phyloP scores from a whole-genome alignment of 2,888 invertebrate genomes.

The Drosophila maculinotata region DNA sequence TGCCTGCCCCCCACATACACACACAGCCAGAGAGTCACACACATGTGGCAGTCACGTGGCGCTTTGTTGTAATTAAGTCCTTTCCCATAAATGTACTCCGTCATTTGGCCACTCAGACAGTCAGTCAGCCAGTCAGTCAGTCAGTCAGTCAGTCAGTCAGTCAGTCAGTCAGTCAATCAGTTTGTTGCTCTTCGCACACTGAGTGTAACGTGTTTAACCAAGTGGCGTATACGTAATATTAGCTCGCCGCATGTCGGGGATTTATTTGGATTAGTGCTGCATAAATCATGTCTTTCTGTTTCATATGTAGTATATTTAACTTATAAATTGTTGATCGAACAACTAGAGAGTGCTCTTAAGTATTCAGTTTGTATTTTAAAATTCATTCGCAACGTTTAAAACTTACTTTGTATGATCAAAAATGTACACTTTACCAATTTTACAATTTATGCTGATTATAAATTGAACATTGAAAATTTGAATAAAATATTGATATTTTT shows the following conservation, averaged over 20 bases:
- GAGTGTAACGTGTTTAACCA: constrained; percentile 36
- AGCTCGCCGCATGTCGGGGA: constrained; percentile 9
- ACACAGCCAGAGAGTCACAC: constrained; percentile 13
- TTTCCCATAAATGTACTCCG: constrained; percentile 60
- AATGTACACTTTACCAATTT: too few relatives aligned
- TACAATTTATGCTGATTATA: too few relatives aligned
- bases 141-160: constrained; percentile 10
- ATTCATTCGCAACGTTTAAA: too few relatives aligned
- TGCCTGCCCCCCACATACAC: constrained; percentile 7
- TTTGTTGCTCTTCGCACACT: constrained; percentile 11
- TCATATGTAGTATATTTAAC: neutral
- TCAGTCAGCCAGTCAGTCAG: constrained; percentile 17
- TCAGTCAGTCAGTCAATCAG: neutral
- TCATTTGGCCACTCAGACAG: constrained; percentile 7
- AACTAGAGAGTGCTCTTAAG: too few relatives aligned
- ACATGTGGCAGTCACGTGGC: constrained; percentile 66
- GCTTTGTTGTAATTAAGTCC: constrained; percentile 74
- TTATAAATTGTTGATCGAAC: too few relatives aligned
- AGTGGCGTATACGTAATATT: constrained; percentile 64
- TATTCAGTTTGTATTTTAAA: too few relatives aligned
- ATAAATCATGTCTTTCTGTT: constrained; percentile 15
- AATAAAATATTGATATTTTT: too few relatives aligned
- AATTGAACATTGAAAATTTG: too few relatives aligned
- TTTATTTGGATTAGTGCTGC: constrained; percentile 9
- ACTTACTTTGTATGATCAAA: too few relatives aligned